Evolutionary conservation across 1,140 invertebrate genomes (phyloP), one percentile per base, ranked within the genome.

Genomic region (Leptinotarsa lineolata): DNA sequence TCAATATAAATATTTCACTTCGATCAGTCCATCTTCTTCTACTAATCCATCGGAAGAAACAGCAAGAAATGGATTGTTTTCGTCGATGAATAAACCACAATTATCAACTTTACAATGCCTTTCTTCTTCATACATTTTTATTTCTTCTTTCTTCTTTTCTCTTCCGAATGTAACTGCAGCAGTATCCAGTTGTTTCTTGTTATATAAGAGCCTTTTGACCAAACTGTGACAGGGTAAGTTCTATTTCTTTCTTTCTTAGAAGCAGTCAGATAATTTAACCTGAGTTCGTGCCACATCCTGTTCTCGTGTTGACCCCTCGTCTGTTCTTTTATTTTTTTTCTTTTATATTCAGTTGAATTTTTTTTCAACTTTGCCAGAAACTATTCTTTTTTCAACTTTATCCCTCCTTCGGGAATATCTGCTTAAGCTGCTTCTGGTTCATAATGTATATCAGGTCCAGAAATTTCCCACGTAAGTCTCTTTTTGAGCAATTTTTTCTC

Each of bases 231-330:
- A 60, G 5, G 59, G 59, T 60, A 5, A 8, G 59, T 60, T 60
- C n/a, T n/a, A n/a, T 18, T 5, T n/a, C 21, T 60, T 60, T 21
- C 59, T 11, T 60, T 6, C n/a, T 60, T 11, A 60, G 59, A 60
- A n/a, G 59, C 59, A 60, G 59, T 60, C 59, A 60, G 59, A 60
- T 60, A 60, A n/a, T 60, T n/a, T 60, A 60, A 60, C 59, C 59
- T 60, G 6, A 60, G 59, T 11, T 60, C 59, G 59, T 60, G 59
- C 59, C 59, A 60, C 59, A 60, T 18, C n/a, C 59, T 60, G 59
- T 60, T 60, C 59, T 60, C 59, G 6, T 60, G 59, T n/a, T 60
- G 59, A 60, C 59, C 59, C 59, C 59, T 60, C n/a, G 59, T 60
- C n/a, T 60, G 4, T 60, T 60, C 59, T 60, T 60, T 4, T 18